Evolutionary conservation across 2,113 vertebrate genomes (phyloP).

Genomic region (Ariopsis seemanni): DNA sequence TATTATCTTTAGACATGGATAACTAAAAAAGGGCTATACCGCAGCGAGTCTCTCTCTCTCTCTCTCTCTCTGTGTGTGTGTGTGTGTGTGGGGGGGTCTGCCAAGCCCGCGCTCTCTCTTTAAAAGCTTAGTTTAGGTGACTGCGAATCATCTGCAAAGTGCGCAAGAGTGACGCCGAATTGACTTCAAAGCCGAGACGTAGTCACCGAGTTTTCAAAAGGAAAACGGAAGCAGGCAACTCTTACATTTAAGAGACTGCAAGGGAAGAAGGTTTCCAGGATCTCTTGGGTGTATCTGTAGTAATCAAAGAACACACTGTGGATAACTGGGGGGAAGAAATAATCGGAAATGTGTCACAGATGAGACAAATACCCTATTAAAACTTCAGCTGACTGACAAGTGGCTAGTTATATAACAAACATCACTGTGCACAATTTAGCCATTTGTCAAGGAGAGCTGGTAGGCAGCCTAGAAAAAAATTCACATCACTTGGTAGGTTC

Average conservation of each 20-base stretch:
- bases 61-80: neutral
- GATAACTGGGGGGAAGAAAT: conserved; percentile 44
- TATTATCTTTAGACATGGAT: neutral
- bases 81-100: conserved; percentile 4
- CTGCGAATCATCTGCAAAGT: conserved; percentile 75
- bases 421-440: neutral
- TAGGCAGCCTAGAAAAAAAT: neutral
- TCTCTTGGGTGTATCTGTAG: conserved; percentile 4
- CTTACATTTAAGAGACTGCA: neutral
- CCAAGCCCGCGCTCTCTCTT: conserved; percentile 59
- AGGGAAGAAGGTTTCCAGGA: neutral
- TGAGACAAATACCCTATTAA: neutral
- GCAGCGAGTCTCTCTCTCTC: neutral
- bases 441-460: neutral
- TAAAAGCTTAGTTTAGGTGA: conserved; percentile 73
- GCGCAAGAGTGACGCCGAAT: conserved; percentile 76
- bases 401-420: neutral
- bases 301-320: neutral
- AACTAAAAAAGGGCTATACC: neutral
- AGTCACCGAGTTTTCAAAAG: conserved; percentile 66
- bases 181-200: conserved; percentile 66
- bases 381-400: neutral
- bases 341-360: conserved; percentile 63
- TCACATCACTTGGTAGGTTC: neutral
- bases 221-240: conserved; percentile 59